phyloP scores from a whole-genome alignment of 2,888 invertebrate genomes.

The Unio pictorum region DNA sequence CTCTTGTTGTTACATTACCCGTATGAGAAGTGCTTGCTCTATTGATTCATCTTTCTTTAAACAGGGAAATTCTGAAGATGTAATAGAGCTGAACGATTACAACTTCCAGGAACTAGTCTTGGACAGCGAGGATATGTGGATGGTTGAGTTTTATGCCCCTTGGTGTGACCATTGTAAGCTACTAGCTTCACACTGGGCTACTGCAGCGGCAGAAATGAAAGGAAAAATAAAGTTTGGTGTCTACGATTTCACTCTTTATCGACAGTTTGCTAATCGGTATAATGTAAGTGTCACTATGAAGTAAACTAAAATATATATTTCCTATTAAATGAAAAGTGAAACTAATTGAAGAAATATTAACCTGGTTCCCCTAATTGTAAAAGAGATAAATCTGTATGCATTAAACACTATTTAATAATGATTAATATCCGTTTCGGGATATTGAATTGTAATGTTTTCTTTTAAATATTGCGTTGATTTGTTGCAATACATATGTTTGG shows the following conservation, averaged over 20 bases:
- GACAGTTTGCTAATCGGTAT: conserved; percentile 76
- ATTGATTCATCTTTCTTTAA: neutral
- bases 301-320: neutral
- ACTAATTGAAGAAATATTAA: no score
- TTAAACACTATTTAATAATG: no score
- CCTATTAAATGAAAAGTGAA: neutral
- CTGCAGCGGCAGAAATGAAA: conserved; percentile 92
- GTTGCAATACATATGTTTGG: no score
- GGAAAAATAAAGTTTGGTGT: conserved; percentile 95
- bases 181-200: conserved; percentile 95
- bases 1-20: no score
- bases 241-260: conserved; percentile 94
- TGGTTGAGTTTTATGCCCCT: conserved; percentile 95
- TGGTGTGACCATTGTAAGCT: conserved; percentile 85
- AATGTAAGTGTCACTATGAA: no score
- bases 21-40: neutral
- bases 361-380: no score
- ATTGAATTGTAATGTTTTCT: no score
- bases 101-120: conserved; percentile 95
- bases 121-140: conserved; percentile 94
- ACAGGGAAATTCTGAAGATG: conserved; percentile 71
- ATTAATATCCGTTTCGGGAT: no score
- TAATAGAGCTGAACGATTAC: conserved; percentile 93
- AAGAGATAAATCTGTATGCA: no score
- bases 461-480: no score